phyloP scores from a whole-genome alignment of 92 coral and sea anemone species.

The Phymanthus crucifer region DNA sequence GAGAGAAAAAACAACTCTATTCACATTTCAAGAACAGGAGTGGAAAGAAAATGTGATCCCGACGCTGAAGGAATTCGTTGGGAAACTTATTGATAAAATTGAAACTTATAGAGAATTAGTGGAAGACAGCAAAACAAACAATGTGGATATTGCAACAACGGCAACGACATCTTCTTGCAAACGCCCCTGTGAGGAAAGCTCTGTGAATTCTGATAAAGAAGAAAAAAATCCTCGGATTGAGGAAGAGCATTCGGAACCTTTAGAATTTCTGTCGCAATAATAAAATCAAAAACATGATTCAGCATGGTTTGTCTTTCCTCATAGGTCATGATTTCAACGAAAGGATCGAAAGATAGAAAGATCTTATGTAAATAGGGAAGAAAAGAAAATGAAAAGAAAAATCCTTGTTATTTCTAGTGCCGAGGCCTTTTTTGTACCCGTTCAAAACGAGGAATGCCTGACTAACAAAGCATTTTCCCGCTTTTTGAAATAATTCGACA shows the following conservation, averaged over 20 bases:
- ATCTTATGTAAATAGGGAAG: too few species aligned
- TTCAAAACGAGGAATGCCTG: neutral
- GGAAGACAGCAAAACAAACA: neutral
- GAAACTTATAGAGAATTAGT: constrained; percentile 12
- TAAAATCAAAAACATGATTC: too few species aligned
- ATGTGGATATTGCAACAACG: neutral
- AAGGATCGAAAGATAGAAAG: too few species aligned
- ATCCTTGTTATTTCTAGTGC: neutral
- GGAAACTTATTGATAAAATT: constrained; percentile 55
- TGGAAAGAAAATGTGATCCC: constrained; percentile 71
- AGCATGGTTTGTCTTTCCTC: too few species aligned
- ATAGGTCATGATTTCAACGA: too few species aligned
- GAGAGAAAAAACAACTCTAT: constrained; percentile 54
- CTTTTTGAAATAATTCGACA: neutral
- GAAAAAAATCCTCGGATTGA: neutral
- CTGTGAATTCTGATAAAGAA: neutral
- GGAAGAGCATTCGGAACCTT: neutral
- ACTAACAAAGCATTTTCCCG: neutral
- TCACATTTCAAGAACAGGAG: constrained; percentile 61
- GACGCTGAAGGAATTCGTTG: constrained; percentile 69
- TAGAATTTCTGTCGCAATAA: neutral
- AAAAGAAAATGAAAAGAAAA: too few species aligned
- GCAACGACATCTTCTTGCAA: neutral
- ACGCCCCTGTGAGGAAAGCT: neutral
- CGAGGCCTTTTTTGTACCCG: neutral